A percentile compares a stretch with the other conserved stretches of the same genome.
Evolutionary conservation across 2,888 invertebrate genomes (phyloP).

Genomic region (Drosophila buzzatii): DNA sequence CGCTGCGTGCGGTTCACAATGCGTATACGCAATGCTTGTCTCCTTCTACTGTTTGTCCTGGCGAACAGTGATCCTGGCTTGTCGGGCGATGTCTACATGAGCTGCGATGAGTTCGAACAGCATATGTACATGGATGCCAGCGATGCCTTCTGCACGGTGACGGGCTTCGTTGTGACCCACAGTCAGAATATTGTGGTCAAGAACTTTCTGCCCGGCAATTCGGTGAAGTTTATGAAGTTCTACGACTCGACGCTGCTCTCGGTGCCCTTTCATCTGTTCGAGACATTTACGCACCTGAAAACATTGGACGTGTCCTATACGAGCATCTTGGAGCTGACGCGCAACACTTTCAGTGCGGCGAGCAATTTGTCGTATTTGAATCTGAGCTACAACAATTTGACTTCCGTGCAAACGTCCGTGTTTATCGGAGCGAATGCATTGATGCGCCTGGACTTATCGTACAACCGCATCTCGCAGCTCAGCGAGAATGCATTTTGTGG

Average conservation of each 20-base stretch:
- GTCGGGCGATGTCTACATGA: slow-evolving; percentile 81
- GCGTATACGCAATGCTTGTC: slow-evolving; percentile 32
- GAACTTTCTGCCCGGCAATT: slow-evolving; percentile 73
- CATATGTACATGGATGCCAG: slow-evolving; percentile 78
- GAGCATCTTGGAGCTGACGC: slow-evolving; percentile 82
- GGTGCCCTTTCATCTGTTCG: slow-evolving; percentile 84
- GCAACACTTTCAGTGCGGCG: slow-evolving; percentile 83
- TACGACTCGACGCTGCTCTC: slow-evolving; percentile 83
- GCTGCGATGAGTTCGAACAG: slow-evolving; percentile 84
- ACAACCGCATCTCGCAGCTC: slow-evolving; percentile 75
- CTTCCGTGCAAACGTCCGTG: slow-evolving; percentile 82
- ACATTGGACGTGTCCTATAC: slow-evolving; percentile 83
- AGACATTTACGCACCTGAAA: slow-evolving; percentile 79
- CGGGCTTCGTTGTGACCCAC: slow-evolving; percentile 83
- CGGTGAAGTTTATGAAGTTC: slow-evolving; percentile 84
- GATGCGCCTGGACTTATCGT: slow-evolving; percentile 82
- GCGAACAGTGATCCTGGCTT: background rate
- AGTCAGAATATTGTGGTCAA: slow-evolving; percentile 83
- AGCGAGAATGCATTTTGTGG: slow-evolving; percentile 83
- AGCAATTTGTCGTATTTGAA: slow-evolving; percentile 80
- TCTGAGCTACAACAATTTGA: slow-evolving; percentile 82
- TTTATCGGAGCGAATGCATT: slow-evolving; percentile 82
- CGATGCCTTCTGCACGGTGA: slow-evolving; percentile 83
- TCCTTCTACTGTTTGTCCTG: slow-evolving; percentile 34
- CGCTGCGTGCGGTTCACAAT: slow-evolving; percentile 47